These are phyloP conservation scores for Yasuhikotakia modesta DNA, from an alignment of 2,797 vertebrate genomes.

Conservation along the genomic window DNA sequence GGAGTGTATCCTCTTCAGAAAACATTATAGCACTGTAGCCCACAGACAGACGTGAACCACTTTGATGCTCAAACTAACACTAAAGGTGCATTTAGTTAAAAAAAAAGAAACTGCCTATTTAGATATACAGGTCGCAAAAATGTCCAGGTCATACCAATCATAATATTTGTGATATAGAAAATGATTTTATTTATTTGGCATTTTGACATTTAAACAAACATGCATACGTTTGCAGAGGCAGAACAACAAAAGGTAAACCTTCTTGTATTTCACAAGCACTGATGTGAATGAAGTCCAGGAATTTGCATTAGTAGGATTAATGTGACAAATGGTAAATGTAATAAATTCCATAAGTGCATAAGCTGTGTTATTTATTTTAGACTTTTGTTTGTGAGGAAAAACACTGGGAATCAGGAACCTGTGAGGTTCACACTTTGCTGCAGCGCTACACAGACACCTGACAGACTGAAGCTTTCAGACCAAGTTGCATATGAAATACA, in stretches of 20 bases:
- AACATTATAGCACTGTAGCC: constrained; percentile 17
- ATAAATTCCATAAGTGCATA: too few relatives aligned
- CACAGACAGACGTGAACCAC: not conserved
- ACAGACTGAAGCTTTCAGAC: not conserved
- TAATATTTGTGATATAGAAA: too few relatives aligned
- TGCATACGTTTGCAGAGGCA: too few relatives aligned
- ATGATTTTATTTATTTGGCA: not conserved
- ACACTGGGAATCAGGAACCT: too few relatives aligned
- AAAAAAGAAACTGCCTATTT: not conserved
- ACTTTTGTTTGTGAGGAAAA: too few relatives aligned
- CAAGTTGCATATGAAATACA: not conserved
- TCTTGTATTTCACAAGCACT: too few relatives aligned
- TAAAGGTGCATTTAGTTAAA: not conserved
- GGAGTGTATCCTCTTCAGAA: constrained; percentile 33
- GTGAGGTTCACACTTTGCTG: not conserved
- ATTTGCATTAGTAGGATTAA: too few relatives aligned
- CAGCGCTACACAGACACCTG: too few relatives aligned
- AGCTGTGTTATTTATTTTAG: too few relatives aligned
- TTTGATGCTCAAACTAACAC: constrained; percentile 6
- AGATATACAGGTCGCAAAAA: not conserved
- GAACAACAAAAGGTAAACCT: too few relatives aligned
- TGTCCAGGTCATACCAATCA: too few relatives aligned
- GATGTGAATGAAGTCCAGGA: not conserved
- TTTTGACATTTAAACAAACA: not conserved
- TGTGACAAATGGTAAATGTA: too few relatives aligned